Evolutionary conservation across 2,113 vertebrate genomes (phyloP), one percentile per base, ranked within the genome.

Genomic region (Pelecanus crispus): DNA sequence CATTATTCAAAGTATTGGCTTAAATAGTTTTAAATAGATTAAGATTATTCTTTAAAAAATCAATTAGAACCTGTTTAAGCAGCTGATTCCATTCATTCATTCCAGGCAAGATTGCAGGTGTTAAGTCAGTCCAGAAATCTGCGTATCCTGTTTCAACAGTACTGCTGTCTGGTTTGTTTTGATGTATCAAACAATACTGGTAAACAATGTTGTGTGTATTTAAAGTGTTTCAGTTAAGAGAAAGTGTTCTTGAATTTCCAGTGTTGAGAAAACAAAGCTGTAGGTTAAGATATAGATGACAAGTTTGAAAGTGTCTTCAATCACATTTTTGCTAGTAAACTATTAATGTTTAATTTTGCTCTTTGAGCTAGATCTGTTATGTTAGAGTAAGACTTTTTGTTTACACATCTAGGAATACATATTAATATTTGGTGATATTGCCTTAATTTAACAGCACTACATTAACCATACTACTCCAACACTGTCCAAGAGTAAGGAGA

Each of bases 401-500:
- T 96, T 96, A 87, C 36, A 68, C 40, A 36, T 96, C 44, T 68
- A 81, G 86, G 90, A 96, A 95, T 95, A 83, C 17, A 10, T 97
- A 95, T 96, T 98, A 98, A 98, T 97, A 85, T 91, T 97, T 97
- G 97, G 88, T 98, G 97, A 97, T 98, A 96, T 98, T 98, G 93
- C 98, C 97, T 98, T 98, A 97, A 98, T 98, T 98, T 98, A 97
- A 98, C 98, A 99, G 99, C 98, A 99, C 98, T 98, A 99, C 98
- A 98, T 98, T 98, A 99, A 99, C 98, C 98, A 99, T 97, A 99
- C 97, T 98, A 97, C 98, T 98, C 97, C 98, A 97, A 94, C 98
- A 97, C 96, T 98, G 97, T 98, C 98, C 98, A 99, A 99, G 98
- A 99, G 98, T 98, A 99, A 99, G 96, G 98, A 99, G 98, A 98